These are phyloP conservation scores for Coptodon bakossiorum DNA, from an alignment of 2,113 vertebrate genomes.

Conservation along the genomic window DNA sequence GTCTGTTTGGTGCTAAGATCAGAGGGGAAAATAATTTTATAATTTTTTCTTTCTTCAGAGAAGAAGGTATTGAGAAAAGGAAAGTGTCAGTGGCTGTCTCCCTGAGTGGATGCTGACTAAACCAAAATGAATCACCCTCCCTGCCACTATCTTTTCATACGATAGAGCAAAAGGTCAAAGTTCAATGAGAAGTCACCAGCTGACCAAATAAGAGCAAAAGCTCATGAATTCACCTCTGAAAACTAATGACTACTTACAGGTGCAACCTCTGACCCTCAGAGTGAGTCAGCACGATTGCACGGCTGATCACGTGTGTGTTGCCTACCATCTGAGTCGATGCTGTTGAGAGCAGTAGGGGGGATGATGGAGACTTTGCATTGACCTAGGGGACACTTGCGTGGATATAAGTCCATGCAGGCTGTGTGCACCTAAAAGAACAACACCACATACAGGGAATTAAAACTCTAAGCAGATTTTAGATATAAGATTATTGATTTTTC, in stretches of 20 bases:
- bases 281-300: neutral
- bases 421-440: constrained; percentile 83
- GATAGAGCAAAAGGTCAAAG: neutral
- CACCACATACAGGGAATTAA: neutral
- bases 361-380: constrained; percentile 99
- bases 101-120: neutral
- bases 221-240: neutral
- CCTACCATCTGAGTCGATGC: constrained; percentile 98
- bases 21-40: neutral
- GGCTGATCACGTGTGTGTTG: neutral
- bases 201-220: neutral
- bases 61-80: neutral
- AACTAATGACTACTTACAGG: neutral
- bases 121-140: neutral
- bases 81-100: neutral
- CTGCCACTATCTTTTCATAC: neutral
- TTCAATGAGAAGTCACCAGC: neutral
- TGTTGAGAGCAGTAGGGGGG: constrained; percentile 95
- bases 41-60: neutral
- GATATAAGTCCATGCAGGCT: constrained; percentile 91
- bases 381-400: constrained; percentile 91
- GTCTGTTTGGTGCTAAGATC: neutral
- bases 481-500: neutral
- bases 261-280: neutral
- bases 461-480: neutral